A percentile compares a stretch with the other conserved stretches of the same genome.
Evolutionary conservation across 2,888 invertebrate genomes (phyloP).

Genomic region (Scelioninae gen. 2): DNA sequence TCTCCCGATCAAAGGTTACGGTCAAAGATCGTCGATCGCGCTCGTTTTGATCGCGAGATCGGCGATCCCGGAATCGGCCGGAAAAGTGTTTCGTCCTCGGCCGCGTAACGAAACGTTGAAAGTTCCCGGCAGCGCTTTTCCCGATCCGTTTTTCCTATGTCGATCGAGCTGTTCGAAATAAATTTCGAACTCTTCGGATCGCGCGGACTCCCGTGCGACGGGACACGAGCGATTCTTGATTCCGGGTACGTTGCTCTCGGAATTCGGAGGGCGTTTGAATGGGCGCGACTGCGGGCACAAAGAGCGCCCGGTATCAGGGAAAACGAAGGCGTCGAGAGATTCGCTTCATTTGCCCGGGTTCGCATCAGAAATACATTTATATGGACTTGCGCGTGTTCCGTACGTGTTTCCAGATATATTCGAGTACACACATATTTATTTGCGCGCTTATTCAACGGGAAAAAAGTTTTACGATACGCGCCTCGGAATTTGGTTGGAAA

Average conservation of each 20-base stretch:
- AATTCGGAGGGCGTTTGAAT: conserved; percentile 43
- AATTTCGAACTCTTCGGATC: conserved; percentile 36
- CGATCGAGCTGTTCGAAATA: conserved; percentile 8
- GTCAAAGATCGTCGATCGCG: no score
- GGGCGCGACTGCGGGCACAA: conserved; percentile 28
- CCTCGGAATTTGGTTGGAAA: no score
- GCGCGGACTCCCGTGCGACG: conserved; percentile 21
- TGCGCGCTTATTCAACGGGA: no score
- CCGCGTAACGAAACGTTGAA: not conserved
- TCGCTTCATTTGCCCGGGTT: conserved; percentile 24
- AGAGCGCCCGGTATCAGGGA: conserved; percentile 21
- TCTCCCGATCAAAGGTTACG: no score
- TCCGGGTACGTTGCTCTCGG: conserved; percentile 43
- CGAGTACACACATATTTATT: no score
- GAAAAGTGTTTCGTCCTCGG: no score
- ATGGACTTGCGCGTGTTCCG: not conserved
- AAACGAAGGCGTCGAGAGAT: conserved; percentile 36
- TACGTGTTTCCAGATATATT: no score
- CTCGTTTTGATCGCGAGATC: no score
- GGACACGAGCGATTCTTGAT: conserved; percentile 41
- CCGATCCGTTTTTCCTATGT: conserved; percentile 8
- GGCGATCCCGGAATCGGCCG: no score
- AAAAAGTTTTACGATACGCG: no score
- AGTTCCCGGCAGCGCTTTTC: not conserved
- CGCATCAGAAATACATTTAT: conserved; percentile 3